Conservation (phyloP, 2,797 vertebrate species). For the Pseudochirops corinnae region DNA sequence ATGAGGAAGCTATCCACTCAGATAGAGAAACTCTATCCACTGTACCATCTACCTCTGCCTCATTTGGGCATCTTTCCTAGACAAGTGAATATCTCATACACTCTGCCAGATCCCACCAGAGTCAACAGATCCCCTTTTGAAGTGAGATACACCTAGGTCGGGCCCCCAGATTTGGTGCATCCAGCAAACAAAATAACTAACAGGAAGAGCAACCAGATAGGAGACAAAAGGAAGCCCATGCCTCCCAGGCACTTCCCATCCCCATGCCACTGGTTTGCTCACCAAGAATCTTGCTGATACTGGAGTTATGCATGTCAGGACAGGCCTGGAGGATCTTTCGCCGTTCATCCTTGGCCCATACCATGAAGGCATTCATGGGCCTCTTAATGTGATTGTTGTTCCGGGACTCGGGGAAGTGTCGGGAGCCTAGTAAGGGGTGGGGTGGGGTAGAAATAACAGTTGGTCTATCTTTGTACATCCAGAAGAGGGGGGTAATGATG, state of each 20-base stretch:
- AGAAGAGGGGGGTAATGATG: neutral
- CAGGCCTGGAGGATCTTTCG: constrained; percentile 97
- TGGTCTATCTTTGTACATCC: neutral
- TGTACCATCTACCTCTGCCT: neutral
- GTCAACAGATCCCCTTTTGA: neutral
- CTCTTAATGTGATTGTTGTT: constrained; percentile 97
- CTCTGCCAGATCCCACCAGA: neutral
- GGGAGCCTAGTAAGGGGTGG: constrained; percentile 80
- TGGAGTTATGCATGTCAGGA: constrained; percentile 99
- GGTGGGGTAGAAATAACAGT: neutral
- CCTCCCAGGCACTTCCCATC: neutral
- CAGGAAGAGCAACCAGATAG: neutral
- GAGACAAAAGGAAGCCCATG: neutral
- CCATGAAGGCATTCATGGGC: constrained; percentile 99
- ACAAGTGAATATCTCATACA: neutral
- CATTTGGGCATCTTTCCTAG: neutral
- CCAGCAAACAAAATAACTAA: neutral
- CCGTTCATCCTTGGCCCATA: constrained; percentile 98
- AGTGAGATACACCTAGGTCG: neutral
- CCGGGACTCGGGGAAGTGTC: constrained; percentile 90
- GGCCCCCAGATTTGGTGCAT: neutral
- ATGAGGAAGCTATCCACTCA: too few relatives aligned
- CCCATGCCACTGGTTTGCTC: constrained; percentile 64
- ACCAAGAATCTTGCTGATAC: constrained; percentile 99
- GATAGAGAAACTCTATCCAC: neutral